phyloP scores from a whole-genome alignment of 2,113 vertebrate genomes.

The Chionomys nivalis region DNA sequence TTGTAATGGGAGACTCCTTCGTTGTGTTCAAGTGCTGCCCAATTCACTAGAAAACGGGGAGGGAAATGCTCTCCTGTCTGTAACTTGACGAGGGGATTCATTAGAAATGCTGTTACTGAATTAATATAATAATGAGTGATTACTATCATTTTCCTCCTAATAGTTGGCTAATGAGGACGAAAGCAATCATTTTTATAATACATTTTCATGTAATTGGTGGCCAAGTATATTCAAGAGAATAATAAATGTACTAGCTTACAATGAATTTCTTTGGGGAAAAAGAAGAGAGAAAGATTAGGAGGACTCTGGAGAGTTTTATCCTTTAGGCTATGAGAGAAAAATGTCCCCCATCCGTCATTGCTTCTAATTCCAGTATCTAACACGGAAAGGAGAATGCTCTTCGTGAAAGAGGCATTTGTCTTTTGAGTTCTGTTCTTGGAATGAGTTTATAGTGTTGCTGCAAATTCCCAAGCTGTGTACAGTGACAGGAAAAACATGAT shows the following conservation, averaged over 20 bases:
- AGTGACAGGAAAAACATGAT: conserved; percentile 58
- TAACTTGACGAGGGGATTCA: conserved; percentile 53
- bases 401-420: conserved; percentile 40
- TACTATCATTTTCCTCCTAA: conserved; percentile 66
- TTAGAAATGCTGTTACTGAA: conserved; percentile 61
- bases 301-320: conserved; percentile 41
- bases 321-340: conserved; percentile 10
- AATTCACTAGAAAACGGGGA: conserved; percentile 56
- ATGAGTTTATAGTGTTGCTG: conserved; percentile 25
- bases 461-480: conserved; percentile 27
- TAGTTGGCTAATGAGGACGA: conserved; percentile 74
- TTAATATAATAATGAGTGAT: conserved; percentile 66
- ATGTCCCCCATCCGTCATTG: background rate
- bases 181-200: conserved; percentile 77
- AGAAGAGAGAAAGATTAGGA: background rate
- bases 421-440: conserved; percentile 36
- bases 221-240: conserved; percentile 66
- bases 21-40: conserved; percentile 56
- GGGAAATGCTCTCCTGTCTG: conserved; percentile 56
- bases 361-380: conserved; percentile 24
- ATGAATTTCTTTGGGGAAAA: conserved; percentile 38
- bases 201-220: conserved; percentile 69
- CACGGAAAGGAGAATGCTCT: background rate
- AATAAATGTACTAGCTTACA: conserved; percentile 57
- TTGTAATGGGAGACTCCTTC: background rate